phyloP scores from a whole-genome alignment of 2,797 vertebrate species.

The Threskiornis aethiopicus region DNA sequence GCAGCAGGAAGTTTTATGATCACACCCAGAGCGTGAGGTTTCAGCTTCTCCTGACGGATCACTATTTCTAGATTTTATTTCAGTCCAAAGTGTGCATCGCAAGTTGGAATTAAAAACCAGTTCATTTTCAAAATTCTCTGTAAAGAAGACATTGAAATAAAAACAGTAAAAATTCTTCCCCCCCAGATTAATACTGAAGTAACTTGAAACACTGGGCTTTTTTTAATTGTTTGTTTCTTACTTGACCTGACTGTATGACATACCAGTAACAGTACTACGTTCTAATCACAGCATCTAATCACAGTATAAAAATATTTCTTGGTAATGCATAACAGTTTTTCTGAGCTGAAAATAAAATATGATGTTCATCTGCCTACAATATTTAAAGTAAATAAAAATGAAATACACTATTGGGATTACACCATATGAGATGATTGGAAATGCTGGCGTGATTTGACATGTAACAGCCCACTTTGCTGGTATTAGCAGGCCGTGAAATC shows the following conservation, averaged over 20 bases:
- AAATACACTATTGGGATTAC: background rate
- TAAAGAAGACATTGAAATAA: background rate
- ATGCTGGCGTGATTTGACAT: background rate
- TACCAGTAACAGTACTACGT: background rate
- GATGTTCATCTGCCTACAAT: background rate
- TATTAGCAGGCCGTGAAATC: background rate
- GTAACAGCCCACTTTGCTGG: background rate
- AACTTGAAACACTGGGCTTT: background rate
- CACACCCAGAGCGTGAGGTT: rapidly evolving
- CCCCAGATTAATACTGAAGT: background rate
- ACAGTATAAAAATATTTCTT: background rate
- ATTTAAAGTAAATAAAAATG: slow-evolving; percentile 17
- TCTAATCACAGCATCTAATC: background rate
- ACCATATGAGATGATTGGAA: background rate
- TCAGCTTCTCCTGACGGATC: background rate
- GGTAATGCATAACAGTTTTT: background rate
- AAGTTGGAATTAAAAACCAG: background rate
- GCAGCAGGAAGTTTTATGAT: background rate
- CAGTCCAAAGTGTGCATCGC: background rate
- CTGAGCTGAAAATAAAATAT: background rate
- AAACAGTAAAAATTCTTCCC: background rate
- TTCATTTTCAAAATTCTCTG: background rate
- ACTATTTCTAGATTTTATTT: background rate
- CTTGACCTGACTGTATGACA: background rate
- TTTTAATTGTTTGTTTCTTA: background rate